phyloP scores from a whole-genome alignment of 37 sponge, comb jelly and placozoan species.

The Ianthella basta region DNA sequence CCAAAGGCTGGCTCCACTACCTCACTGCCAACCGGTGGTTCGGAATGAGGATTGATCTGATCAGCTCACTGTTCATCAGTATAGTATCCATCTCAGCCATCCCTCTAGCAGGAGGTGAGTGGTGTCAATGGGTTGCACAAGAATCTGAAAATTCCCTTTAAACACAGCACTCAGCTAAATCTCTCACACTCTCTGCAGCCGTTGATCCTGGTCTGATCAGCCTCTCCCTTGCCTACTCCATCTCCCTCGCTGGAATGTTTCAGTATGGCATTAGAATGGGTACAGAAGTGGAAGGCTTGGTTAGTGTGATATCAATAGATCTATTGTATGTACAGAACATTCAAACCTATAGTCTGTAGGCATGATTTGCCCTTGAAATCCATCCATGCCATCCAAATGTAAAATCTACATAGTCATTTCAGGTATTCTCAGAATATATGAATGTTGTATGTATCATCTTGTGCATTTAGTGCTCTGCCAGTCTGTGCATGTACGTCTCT shows the following conservation, averaged over 20 bases:
- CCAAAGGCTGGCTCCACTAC: slow-evolving; percentile 71
- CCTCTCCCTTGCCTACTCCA: slow-evolving; percentile 67
- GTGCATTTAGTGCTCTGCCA: too few species aligned
- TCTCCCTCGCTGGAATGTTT: slow-evolving; percentile 73
- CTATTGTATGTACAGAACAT: too few species aligned
- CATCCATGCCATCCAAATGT: too few species aligned
- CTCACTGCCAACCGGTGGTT: slow-evolving; percentile 74
- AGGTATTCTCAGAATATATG: too few species aligned
- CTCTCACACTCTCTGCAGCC: neutral
- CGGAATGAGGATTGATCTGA: slow-evolving; percentile 69
- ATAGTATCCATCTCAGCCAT: slow-evolving; percentile 63
- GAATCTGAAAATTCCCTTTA: too few species aligned
- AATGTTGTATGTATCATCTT: too few species aligned
- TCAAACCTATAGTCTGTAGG: too few species aligned
- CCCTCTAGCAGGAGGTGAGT: slow-evolving; percentile 38
- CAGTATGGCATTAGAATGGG: slow-evolving; percentile 78
- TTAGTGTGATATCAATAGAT: slow-evolving; percentile 14
- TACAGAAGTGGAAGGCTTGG: slow-evolving; percentile 83
- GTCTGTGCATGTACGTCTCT: too few species aligned
- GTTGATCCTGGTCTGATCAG: slow-evolving; percentile 66
- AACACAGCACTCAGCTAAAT: too few species aligned
- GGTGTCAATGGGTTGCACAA: neutral
- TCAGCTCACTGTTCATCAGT: slow-evolving; percentile 54
- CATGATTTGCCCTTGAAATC: too few species aligned
- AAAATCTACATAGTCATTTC: too few species aligned